These are phyloP conservation scores for Eudemis profundana DNA, from an alignment of 2,888 invertebrate species.

Conservation along the genomic window DNA sequence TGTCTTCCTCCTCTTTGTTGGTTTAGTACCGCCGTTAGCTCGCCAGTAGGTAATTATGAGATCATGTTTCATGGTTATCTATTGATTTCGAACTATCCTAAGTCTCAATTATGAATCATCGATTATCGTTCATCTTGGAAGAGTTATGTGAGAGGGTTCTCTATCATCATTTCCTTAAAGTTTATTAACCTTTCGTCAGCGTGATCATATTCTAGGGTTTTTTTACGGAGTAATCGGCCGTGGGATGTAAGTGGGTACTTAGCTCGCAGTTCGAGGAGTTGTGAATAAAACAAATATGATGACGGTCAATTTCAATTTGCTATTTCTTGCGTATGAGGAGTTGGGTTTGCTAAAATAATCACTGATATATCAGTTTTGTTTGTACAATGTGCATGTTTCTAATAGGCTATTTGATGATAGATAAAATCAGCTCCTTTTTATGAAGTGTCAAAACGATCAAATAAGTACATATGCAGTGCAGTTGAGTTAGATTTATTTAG, in stretches of 20 bases:
- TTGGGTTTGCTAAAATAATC: not conserved
- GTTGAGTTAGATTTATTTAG: no score
- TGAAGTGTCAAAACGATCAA: no score
- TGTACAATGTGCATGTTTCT: no score
- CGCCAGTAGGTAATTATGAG: constrained; percentile 74
- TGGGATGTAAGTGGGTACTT: constrained; percentile 41
- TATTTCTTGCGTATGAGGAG: constrained; percentile 2
- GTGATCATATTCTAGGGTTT: constrained; percentile 48
- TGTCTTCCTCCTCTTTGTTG: constrained; percentile 76
- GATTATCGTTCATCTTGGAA: constrained; percentile 69
- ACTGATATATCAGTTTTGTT: not conserved
- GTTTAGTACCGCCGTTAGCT: constrained; percentile 72
- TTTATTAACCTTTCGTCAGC: constrained; percentile 64
- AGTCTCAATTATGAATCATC: constrained; percentile 80
- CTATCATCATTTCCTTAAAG: constrained; percentile 68
- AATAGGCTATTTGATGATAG: no score
- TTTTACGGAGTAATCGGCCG: constrained; percentile 35
- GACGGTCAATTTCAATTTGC: constrained; percentile 22
- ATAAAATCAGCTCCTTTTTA: no score
- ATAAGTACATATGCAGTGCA: no score
- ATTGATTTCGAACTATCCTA: constrained; percentile 78
- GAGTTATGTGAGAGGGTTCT: constrained; percentile 71
- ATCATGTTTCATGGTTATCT: constrained; percentile 80
- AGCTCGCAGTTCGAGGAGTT: constrained; percentile 30
- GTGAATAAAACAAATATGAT: constrained; percentile 40